Percentiles rank a stretch among this genome's conserved stretches.
Evolutionary conservation across 2,797 vertebrate species (phyloP).

Genomic region (Alfaro cultratus): DNA sequence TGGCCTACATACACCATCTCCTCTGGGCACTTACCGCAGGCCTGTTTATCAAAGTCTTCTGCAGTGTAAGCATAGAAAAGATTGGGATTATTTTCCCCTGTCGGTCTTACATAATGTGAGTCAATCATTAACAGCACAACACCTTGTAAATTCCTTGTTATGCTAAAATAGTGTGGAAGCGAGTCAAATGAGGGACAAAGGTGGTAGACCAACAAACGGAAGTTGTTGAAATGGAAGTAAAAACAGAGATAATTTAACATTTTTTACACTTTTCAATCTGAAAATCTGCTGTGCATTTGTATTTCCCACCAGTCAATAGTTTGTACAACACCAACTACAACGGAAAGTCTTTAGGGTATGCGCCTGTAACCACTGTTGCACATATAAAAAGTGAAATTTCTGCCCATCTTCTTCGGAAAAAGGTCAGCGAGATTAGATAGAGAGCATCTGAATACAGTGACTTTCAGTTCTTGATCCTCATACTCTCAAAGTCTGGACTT

Average conservation of each 20-base stretch:
- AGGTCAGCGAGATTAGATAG: background rate
- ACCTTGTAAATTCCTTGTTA: slow-evolving; percentile 63
- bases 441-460: background rate
- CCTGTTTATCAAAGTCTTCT: slow-evolving; percentile 31
- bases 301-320: background rate
- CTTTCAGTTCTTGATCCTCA: background rate
- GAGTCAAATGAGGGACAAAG: slow-evolving; percentile 11
- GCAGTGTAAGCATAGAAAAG: slow-evolving; percentile 59
- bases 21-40: slow-evolving; percentile 48
- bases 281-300: background rate
- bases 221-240: background rate
- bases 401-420: background rate
- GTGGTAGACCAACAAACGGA: background rate
- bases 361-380: no score
- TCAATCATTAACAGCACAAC: slow-evolving; percentile 72
- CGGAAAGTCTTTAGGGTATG: background rate
- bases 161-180: slow-evolving; percentile 29
- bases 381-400: background rate
- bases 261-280: background rate
- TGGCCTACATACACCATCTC: slow-evolving; percentile 47
- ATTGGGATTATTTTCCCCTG: slow-evolving; percentile 20
- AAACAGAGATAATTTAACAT: background rate
- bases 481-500: background rate
- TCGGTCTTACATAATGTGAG: slow-evolving; percentile 58
- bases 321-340: background rate